phyloP scores from a whole-genome alignment of 2,888 invertebrate genomes.

The Drosophila fungiperda region DNA sequence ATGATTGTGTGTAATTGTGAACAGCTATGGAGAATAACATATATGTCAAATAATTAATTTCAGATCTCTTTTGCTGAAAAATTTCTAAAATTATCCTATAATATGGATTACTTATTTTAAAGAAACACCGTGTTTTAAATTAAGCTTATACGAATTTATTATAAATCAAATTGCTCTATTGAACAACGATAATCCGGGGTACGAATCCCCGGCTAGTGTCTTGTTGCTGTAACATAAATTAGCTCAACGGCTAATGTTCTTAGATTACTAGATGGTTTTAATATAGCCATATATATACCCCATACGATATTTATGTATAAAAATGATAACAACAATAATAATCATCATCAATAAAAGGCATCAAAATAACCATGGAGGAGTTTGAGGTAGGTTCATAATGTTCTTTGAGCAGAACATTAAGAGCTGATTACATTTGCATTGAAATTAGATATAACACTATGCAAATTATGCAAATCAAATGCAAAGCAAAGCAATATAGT shows the following conservation, averaged over 20 bases:
- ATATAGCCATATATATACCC: not conserved
- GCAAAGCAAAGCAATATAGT: not conserved
- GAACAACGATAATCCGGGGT: not conserved
- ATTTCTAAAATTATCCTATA: not conserved
- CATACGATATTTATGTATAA: not conserved
- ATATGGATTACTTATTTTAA: not conserved
- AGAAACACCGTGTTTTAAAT: not conserved
- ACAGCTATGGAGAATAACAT: not conserved
- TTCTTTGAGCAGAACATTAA: not conserved
- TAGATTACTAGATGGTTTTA: conserved; percentile 5
- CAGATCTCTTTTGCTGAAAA: not conserved
- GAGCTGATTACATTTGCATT: not conserved
- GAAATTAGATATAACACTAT: not conserved
- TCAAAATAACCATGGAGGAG: conserved; percentile 13
- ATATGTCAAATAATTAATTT: not conserved
- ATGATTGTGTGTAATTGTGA: not conserved
- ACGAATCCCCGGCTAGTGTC: not conserved
- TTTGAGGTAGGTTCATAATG: conserved; percentile 10
- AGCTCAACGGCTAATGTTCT: not conserved
- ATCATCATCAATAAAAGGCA: conserved; percentile 9
- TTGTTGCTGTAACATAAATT: not conserved
- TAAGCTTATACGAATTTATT: not conserved
- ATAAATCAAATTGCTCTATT: not conserved
- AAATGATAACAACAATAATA: conserved; percentile 7
- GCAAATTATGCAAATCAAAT: not conserved